Evolutionary conservation across 2,888 invertebrate species (phyloP).

Genomic region (Boloria selene): DNA sequence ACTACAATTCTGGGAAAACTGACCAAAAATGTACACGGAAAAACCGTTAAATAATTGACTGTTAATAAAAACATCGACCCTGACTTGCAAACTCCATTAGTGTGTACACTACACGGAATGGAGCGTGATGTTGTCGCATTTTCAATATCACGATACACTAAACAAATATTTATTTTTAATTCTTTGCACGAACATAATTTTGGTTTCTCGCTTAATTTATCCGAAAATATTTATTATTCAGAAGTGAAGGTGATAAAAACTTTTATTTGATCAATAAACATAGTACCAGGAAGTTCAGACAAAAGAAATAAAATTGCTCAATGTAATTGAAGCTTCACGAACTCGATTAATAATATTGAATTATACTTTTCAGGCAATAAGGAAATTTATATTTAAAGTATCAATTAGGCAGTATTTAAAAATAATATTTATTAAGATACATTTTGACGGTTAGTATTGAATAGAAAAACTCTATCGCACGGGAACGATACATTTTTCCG

Average conservation of each 20-base stretch:
- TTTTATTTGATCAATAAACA: not conserved
- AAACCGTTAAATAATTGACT: conserved; percentile 19
- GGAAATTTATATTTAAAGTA: not conserved
- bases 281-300: not conserved
- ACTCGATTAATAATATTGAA: not conserved
- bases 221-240: not conserved
- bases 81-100: conserved; percentile 18
- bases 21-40: conserved; percentile 7
- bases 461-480: too few species aligned
- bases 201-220: not conserved
- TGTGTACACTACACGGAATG: not conserved
- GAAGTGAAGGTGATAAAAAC: not conserved
- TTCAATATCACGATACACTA: not conserved
- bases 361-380: not conserved
- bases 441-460: not conserved
- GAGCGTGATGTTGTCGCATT: not conserved
- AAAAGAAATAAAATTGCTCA: not conserved
- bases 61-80: conserved; percentile 19
- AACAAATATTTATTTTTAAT: not conserved
- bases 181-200: not conserved
- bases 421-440: not conserved
- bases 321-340: not conserved
- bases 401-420: not conserved
- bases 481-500: not conserved
- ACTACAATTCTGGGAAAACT: not conserved